Evolutionary conservation across 2,113 vertebrate species (phyloP), one percentile per base, ranked within the genome.

Genomic region (Rynchops niger): DNA sequence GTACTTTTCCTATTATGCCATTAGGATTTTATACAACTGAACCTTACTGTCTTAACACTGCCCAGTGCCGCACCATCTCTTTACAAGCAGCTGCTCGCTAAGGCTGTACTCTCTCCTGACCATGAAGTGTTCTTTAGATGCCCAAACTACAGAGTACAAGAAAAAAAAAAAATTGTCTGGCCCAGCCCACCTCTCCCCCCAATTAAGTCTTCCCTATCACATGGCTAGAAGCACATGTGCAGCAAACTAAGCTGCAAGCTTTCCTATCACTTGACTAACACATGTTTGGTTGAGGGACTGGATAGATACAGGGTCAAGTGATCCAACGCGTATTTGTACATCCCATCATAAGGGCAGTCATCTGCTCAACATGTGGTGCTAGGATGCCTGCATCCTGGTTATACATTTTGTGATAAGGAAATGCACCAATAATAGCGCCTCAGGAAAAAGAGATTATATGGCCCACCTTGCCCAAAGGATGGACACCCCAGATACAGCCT

Each of bases 51-150:
- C 47, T 27, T 25, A 34, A 50, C 19, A 12, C 52, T n/a, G 52
- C 8, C 50, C 49, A 53, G 50, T 32, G 38, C 69, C 16, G 26
- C 42, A 27, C 17, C 0, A 0, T 10, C 25, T 38, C 56, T 50
- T 50, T 45, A 40, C 15, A 52, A 58, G 62, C 53, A 72, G 38
- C 55, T 27, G 14, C 23, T 19, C 22, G 13, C 52, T 21, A 62
- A 14, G 18, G 13, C 63, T 49, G 19, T 61, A 16, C 11, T 1
- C 22, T 34, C 26, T 59, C 29, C 61, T 25, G 50, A 36, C 18
- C 40, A 50, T 1, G 5, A 49, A 12, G 19, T 0, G 0, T 9
- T 70, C 55, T 83, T 65, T 4, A 59, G 6, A 38, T 26, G 32
- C 1, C 3, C 61, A 45, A 74, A 55, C 21, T 15, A 50, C 43